Percentiles rank a stretch among this genome's conserved stretches.
Evolutionary conservation across 2,888 invertebrate genomes (phyloP).

Genomic region (Rotaria magnacalcarata): DNA sequence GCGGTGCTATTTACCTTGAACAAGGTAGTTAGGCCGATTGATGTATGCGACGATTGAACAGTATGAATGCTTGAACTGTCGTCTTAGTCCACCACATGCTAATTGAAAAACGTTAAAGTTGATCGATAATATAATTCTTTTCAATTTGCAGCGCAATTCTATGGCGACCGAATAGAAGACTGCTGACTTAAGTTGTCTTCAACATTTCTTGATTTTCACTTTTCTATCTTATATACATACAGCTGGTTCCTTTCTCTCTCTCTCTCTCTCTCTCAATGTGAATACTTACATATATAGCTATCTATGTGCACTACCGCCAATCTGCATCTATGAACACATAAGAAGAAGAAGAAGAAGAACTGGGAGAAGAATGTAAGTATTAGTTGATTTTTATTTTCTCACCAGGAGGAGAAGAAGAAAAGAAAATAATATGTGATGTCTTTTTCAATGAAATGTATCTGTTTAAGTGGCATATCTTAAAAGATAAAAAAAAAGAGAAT

Average conservation of each 20-base stretch:
- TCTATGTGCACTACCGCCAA: no score
- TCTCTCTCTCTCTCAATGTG: no score
- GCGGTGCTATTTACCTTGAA: constrained; percentile 16
- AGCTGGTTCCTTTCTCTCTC: neutral
- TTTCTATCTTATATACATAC: neutral
- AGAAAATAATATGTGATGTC: neutral
- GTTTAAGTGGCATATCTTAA: neutral
- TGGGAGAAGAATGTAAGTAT: neutral
- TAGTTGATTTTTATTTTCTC: constrained; percentile 3
- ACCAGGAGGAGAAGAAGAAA: neutral
- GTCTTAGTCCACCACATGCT: neutral
- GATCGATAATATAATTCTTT: neutral
- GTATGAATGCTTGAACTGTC: neutral
- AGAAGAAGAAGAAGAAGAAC: neutral
- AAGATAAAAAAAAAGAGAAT: neutral
- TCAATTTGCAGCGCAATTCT: neutral
- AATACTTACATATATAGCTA: no score
- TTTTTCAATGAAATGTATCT: neutral
- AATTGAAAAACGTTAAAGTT: constrained; percentile 3
- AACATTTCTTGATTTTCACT: neutral
- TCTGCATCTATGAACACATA: neutral
- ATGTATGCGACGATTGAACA: neutral
- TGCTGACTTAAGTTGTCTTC: neutral
- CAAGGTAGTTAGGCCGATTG: neutral
- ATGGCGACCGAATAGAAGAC: neutral